phyloP scores from a whole-genome alignment of 2,797 vertebrate species.

The Gambusia yucatana region DNA sequence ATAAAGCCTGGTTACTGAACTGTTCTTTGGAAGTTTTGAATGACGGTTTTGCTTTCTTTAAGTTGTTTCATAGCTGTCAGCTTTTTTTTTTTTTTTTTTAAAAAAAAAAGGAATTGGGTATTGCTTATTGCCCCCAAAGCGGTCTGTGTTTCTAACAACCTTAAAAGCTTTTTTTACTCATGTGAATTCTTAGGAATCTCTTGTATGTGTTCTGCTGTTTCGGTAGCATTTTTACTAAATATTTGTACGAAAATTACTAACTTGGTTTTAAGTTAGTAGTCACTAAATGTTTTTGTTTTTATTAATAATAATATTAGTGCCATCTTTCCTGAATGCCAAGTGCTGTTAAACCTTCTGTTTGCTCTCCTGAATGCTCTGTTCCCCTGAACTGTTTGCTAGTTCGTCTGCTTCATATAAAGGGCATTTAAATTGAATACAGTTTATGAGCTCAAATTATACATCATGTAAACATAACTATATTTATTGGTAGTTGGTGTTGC shows the following conservation, averaged over 20 bases:
- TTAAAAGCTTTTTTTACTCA: neutral
- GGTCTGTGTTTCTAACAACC: neutral
- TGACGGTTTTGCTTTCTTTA: neutral
- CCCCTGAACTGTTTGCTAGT: slow-evolving; percentile 9
- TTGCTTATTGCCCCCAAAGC: neutral
- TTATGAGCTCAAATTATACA: slow-evolving; percentile 31
- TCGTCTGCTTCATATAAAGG: slow-evolving; percentile 1
- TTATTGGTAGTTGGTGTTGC: slow-evolving; percentile 5
- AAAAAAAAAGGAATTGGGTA: neutral
- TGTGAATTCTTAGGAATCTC: neutral
- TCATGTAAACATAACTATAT: slow-evolving; percentile 38
- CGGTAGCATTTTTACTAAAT: neutral
- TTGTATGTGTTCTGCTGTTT: neutral
- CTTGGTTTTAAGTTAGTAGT: too few species aligned
- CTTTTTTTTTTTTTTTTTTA: neutral
- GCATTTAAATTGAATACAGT: slow-evolving; percentile 10
- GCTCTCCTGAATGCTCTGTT: neutral
- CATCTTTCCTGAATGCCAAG: slow-evolving; percentile 3
- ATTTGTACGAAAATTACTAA: too few species aligned
- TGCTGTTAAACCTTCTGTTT: slow-evolving; percentile 49
- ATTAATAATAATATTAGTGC: neutral
- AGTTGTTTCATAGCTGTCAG: neutral
- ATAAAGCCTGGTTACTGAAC: neutral
- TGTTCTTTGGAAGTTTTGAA: neutral
- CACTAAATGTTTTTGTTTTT: too few species aligned